Evolutionary conservation across 2,113 vertebrate species (phyloP).

Genomic region (Anguilla rostrata): DNA sequence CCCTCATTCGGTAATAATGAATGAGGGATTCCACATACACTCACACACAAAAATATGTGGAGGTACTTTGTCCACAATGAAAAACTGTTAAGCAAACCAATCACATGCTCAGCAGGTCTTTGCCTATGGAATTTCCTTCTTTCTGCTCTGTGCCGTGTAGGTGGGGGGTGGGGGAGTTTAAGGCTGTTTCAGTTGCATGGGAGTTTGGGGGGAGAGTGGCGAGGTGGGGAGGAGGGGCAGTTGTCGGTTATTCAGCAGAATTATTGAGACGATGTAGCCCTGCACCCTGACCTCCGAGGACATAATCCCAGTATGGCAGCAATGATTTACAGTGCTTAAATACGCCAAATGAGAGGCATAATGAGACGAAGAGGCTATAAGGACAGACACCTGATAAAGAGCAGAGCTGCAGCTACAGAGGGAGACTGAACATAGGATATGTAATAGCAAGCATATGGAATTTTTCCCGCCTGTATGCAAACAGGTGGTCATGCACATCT

Average conservation of each 20-base stretch:
- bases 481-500: slow-evolving; percentile 10
- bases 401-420: slow-evolving; percentile 57
- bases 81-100: slow-evolving; percentile 47
- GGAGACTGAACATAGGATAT: slow-evolving; percentile 43
- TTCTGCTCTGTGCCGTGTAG: no score
- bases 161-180: no score
- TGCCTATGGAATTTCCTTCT: slow-evolving; percentile 57
- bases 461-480: neutral
- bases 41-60: slow-evolving; percentile 15
- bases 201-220: no score
- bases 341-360: slow-evolving; percentile 57
- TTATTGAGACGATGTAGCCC: slow-evolving; percentile 50
- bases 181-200: neutral
- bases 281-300: slow-evolving; percentile 27
- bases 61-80: slow-evolving; percentile 42
- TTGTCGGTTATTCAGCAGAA: slow-evolving; percentile 37
- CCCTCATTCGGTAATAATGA: slow-evolving; percentile 64
- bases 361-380: slow-evolving; percentile 66
- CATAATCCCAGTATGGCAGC: slow-evolving; percentile 34
- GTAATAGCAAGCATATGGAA: neutral
- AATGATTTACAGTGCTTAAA: slow-evolving; percentile 67
- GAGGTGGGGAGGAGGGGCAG: no score
- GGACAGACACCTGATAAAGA: slow-evolving; percentile 65
- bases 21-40: slow-evolving; percentile 8
- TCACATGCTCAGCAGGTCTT: slow-evolving; percentile 51